Evolutionary conservation across 2,113 vertebrate genomes (phyloP).

Genomic region (Cochlearius cochlearius): DNA sequence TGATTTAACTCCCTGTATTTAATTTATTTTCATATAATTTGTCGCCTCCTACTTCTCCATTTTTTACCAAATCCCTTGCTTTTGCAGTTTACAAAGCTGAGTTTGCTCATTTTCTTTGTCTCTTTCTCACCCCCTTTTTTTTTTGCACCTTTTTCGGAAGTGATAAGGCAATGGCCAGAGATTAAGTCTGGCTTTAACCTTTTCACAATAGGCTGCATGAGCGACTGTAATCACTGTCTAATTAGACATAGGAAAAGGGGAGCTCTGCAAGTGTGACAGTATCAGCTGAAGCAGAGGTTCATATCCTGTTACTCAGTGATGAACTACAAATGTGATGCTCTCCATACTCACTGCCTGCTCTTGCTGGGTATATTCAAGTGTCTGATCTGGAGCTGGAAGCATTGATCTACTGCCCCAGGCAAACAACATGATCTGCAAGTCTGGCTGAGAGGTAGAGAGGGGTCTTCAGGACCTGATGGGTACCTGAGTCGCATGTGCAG

Average conservation of each 20-base stretch:
- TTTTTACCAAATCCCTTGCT: not conserved
- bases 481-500: accelerated
- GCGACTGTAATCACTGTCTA: not conserved
- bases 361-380: not conserved
- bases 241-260: not conserved
- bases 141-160: not conserved
- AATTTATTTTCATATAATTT: not conserved
- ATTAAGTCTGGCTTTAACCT: not conserved
- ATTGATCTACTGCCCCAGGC: not conserved
- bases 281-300: not conserved
- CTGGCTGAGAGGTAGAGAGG: not conserved
- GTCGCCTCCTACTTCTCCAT: not conserved
- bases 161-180: not conserved
- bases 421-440: not conserved
- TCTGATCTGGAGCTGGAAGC: not conserved
- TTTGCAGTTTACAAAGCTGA: not conserved
- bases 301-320: not conserved
- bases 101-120: not conserved
- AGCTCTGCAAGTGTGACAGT: not conserved
- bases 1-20: not conserved
- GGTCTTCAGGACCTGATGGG: not conserved
- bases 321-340: not conserved
- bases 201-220: not conserved
- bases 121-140: not conserved
- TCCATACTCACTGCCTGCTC: not conserved